These are phyloP conservation scores for Tetragnatha versicolor DNA, from an alignment of 1,140 invertebrate species.

Conservation along the genomic window DNA sequence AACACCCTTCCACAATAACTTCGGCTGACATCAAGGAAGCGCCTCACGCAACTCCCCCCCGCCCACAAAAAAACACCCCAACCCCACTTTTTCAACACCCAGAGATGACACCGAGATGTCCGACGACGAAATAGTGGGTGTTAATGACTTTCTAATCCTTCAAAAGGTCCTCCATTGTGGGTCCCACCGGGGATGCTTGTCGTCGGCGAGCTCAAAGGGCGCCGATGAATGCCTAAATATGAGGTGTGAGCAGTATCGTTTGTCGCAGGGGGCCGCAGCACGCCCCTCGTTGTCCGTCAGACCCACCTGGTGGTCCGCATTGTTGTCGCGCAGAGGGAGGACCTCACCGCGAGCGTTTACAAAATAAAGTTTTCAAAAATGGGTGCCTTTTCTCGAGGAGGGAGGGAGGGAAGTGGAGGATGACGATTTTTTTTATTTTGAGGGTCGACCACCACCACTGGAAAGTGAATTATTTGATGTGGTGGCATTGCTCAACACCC, in stretches of 20 bases:
- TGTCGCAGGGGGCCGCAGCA: neutral
- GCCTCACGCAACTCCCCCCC: too few relatives aligned
- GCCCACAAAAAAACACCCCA: too few relatives aligned
- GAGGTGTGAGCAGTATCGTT: conserved; percentile 54
- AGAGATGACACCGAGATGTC: too few relatives aligned
- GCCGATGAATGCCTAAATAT: conserved; percentile 42
- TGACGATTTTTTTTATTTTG: too few relatives aligned
- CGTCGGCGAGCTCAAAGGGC: conserved; percentile 12
- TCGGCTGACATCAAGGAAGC: too few relatives aligned
- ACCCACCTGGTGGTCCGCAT: conserved; percentile 19
- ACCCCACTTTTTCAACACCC: neutral
- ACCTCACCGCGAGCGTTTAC: neutral
- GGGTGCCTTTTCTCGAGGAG: neutral
- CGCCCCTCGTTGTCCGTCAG: conserved; percentile 27
- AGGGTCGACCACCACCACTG: too few relatives aligned
- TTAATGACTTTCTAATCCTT: conserved; percentile 54
- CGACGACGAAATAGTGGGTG: conserved; percentile 28
- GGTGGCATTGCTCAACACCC: too few relatives aligned
- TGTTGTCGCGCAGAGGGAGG: conserved; percentile 36
- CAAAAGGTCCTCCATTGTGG: conserved; percentile 14
- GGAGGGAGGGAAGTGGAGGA: too few relatives aligned
- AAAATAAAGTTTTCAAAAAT: conserved; percentile 47
- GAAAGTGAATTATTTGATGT: too few relatives aligned
- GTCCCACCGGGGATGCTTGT: conserved; percentile 8
- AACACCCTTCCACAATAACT: too few relatives aligned